Percentiles rank a stretch among this genome's conserved stretches.
Conservation (phyloP, 2,113 vertebrate genomes). For the rat (Rattus norvegicus) region GRCr8 NC_086026.1:61149001-61149500, state of each 20-base stretch:
- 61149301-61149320: not conserved
- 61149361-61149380: not conserved
- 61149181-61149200: not conserved
- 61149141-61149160: not conserved
- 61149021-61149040: slow-evolving; percentile 40
- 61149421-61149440: not conserved
- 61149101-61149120: not conserved
- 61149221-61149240: not conserved
- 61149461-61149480: not conserved
- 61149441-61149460: not conserved
- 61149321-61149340: not conserved
- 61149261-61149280: slow-evolving; percentile 11
- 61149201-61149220: not conserved
- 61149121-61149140: not conserved
- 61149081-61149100: not conserved
- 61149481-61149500: not conserved
- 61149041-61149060: slow-evolving; percentile 11
- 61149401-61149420: not conserved
- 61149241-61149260: not conserved
- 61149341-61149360: not conserved
- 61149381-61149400: not conserved
- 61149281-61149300: not conserved
- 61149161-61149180: not conserved
- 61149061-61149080: not conserved
- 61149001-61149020: slow-evolving; percentile 34